A percentile compares a stretch with the other conserved stretches of the same genome.
phyloP scores from a whole-genome alignment of 1,140 invertebrate genomes.

The Ylistrum balloti region DNA sequence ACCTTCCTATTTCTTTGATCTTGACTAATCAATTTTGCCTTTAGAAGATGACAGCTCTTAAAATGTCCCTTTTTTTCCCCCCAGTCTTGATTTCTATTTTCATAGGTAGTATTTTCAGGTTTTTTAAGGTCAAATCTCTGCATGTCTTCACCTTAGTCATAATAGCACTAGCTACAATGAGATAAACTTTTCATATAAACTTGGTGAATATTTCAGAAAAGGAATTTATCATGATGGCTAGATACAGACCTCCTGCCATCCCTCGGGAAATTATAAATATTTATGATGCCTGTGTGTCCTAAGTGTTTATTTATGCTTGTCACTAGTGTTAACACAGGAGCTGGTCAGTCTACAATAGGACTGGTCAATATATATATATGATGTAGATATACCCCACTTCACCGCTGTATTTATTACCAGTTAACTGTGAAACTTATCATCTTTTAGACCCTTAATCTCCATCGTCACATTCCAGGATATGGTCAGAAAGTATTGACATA shows the following conservation, averaged over 20 bases:
- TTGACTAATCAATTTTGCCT: background rate
- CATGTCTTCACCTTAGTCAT: too few relatives aligned
- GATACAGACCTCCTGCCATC: background rate
- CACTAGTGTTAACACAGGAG: background rate
- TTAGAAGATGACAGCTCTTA: background rate
- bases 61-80: background rate
- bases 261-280: slow-evolving; percentile 11
- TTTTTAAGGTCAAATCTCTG: background rate
- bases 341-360: slow-evolving; percentile 12
- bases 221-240: background rate
- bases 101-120: background rate
- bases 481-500: background rate
- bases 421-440: slow-evolving; percentile 12
- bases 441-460: background rate
- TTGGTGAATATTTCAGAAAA: background rate
- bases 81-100: background rate
- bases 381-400: background rate
- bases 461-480: background rate
- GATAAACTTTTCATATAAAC: background rate
- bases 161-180: background rate
- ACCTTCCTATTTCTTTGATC: background rate
- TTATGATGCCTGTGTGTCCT: background rate
- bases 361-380: background rate
- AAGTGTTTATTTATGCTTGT: background rate
- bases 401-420: background rate